These are phyloP conservation scores for Pharmacophagus antenor DNA, from an alignment of 2,888 invertebrate genomes.

Conservation along the genomic window DNA sequence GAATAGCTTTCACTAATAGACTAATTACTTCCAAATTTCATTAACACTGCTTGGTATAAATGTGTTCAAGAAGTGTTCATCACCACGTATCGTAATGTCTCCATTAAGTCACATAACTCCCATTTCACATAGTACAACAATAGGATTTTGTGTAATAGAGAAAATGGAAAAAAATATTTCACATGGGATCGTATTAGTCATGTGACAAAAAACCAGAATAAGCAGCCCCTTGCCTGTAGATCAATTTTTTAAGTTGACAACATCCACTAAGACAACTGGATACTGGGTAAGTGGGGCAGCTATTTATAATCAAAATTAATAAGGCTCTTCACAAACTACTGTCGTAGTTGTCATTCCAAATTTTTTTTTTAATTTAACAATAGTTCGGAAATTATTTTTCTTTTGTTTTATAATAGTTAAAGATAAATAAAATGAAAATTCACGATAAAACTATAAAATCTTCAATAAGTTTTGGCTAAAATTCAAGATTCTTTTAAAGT, in stretches of 20 bases:
- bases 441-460: too few species aligned
- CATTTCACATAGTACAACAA: too few species aligned
- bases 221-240: slow-evolving; percentile 37
- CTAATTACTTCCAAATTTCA: too few species aligned
- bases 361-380: background rate
- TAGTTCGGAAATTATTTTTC: background rate
- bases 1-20: too few species aligned
- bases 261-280: slow-evolving; percentile 36
- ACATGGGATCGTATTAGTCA: background rate
- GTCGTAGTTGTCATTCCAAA: background rate
- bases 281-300: slow-evolving; percentile 31
- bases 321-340: background rate
- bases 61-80: too few species aligned
- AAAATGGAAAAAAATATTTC: background rate
- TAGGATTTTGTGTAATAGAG: background rate
- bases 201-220: slow-evolving; percentile 32
- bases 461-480: too few species aligned
- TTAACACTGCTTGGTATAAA: too few species aligned
- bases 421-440: too few species aligned
- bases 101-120: too few species aligned
- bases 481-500: too few species aligned
- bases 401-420: background rate
- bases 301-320: slow-evolving; percentile 29
- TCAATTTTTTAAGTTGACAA: slow-evolving; percentile 45
- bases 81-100: too few species aligned